Evolutionary conservation across 2,797 vertebrate species (phyloP).

Genomic region (Takifugu rubripes): DNA sequence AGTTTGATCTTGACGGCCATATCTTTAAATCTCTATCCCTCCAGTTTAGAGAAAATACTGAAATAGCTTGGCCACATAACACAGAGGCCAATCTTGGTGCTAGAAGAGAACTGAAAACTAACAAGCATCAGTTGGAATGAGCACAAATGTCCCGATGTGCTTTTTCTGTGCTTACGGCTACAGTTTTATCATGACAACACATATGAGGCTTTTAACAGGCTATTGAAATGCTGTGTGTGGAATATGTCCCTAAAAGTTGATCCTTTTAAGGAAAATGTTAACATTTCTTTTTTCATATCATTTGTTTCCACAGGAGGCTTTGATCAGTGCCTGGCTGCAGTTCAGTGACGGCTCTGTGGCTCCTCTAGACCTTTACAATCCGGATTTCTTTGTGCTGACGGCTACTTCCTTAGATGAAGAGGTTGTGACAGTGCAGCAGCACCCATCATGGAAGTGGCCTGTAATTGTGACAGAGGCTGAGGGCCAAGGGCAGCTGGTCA

Average conservation of each 20-base stretch:
- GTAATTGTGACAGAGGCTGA: conserved; percentile 84
- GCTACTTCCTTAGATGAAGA: conserved; percentile 85
- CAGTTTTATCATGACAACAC: too few relatives aligned
- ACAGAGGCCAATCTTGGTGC: too few relatives aligned
- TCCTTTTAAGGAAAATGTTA: neutral
- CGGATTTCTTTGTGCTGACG: conserved; percentile 84
- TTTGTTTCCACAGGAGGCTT: conserved; percentile 80
- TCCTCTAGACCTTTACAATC: conserved; percentile 87
- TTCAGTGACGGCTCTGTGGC: conserved; percentile 92
- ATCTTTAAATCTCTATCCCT: conserved; percentile 52
- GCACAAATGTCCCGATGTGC: too few relatives aligned
- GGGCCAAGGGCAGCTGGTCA: conserved; percentile 86
- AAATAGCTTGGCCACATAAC: too few relatives aligned
- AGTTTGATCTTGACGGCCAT: conserved; percentile 46
- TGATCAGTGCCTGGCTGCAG: conserved; percentile 92
- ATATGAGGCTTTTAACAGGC: too few relatives aligned
- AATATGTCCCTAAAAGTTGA: too few relatives aligned
- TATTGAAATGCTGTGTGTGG: too few relatives aligned
- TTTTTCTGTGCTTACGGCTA: too few relatives aligned
- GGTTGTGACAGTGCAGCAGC: conserved; percentile 78
- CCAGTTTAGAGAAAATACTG: too few relatives aligned
- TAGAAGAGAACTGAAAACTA: too few relatives aligned
- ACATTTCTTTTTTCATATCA: conserved; percentile 8
- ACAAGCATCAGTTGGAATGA: too few relatives aligned
- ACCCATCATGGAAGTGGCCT: conserved; percentile 77